Evolutionary conservation across 2,797 vertebrate species (phyloP).

Genomic region (Thaleichthys pacificus): DNA sequence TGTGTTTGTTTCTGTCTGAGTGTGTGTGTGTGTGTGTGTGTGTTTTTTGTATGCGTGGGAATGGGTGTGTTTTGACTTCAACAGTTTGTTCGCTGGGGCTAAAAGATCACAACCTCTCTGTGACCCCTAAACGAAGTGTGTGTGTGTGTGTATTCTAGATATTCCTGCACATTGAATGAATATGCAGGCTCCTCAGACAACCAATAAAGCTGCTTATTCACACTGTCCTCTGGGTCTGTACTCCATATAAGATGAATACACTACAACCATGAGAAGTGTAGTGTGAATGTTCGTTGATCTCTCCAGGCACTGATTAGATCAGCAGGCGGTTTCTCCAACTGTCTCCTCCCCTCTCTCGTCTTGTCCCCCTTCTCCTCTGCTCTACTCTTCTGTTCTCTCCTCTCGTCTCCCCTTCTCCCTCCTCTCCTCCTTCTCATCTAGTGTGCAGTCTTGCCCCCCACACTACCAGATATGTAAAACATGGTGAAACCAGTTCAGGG

Average conservation of each 20-base stretch:
- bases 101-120: conserved; percentile 27
- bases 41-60: background rate
- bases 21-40: background rate
- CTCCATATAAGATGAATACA: background rate
- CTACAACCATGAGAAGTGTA: background rate
- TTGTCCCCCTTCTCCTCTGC: no score
- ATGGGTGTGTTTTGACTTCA: conserved; percentile 1
- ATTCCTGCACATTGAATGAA: conserved; percentile 1
- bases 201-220: background rate
- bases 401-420: no score
- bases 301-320: background rate
- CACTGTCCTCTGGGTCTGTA: no score
- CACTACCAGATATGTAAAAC: background rate
- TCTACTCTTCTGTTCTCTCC: no score
- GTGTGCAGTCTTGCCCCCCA: background rate
- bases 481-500: background rate
- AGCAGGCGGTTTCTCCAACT: background rate
- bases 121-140: conserved; percentile 17
- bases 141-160: background rate
- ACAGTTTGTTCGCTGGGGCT: conserved; percentile 1
- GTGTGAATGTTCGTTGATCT: background rate
- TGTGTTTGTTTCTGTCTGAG: background rate
- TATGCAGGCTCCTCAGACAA: conserved; percentile 1
- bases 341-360: background rate
- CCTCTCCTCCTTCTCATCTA: background rate